Evolutionary conservation across 2,888 invertebrate genomes (phyloP), one percentile per base, ranked within the genome.

Genomic region (Noctua fimbriata): DNA sequence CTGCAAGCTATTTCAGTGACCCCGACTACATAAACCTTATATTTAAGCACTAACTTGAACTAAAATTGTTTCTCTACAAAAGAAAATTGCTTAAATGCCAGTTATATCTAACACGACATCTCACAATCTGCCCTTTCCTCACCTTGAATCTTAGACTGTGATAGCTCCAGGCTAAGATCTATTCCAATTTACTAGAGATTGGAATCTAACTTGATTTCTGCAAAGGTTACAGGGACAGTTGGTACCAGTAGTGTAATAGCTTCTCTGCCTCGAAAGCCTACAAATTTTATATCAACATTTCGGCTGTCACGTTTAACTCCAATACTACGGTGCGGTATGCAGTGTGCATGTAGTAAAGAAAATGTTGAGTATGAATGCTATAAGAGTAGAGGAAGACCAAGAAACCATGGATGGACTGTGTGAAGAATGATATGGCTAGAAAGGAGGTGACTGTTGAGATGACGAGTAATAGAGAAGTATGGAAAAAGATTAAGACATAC

Each of bases 151-250:
- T 32, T 44, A 21, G 52, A 21, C 49, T 32, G n/a, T 41, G 49
- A 18, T 52, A 32, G 71, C 69, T 60, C 63, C 49, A 72, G 52
- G 52, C 44, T 75, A n/a, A 72, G 63, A 84, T 69, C 52, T 71
- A 79, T 84, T 79, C 79, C 60, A 71, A 84, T 79, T 47, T 73
- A 66, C 66, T 72, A 69, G 41, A 83, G 74, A 83, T 83, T 85
- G 83, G 41, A 79, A 67, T 32, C 16, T 84, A 82, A 83, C 74
- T 75, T 44, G 58, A 70, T 83, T 84, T 72, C 32, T 65, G 63
- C 14, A 47, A 79, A 69, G 63, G 63, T 67, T 69, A 67, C 21
- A 16, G n/a, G 1, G 5, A 24, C 32, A 21, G 47, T 28, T 67
- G 41, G n/a, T 60, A 36, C 21, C 24, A 55, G 63, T 49, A 41